Conservation (phyloP, 2,888 invertebrate genomes). For the Candidula unifasciata region DNA sequence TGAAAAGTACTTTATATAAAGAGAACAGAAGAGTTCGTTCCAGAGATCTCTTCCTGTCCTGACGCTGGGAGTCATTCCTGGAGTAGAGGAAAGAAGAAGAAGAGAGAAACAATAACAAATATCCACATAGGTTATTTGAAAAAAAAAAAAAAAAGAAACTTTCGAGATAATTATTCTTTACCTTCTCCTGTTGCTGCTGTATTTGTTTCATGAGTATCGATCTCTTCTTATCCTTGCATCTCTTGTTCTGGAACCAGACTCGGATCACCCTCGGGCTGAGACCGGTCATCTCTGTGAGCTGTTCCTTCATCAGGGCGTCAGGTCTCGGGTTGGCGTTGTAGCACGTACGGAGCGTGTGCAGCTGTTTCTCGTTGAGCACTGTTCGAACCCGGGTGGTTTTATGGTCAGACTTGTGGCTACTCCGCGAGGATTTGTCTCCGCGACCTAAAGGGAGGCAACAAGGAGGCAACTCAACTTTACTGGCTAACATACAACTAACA, state of each 20-base stretch:
- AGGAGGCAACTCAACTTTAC: not conserved
- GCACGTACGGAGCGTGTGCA: slow-evolving; percentile 97
- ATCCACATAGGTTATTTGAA: no score
- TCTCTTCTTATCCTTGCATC: slow-evolving; percentile 81
- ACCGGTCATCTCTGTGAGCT: slow-evolving; percentile 98
- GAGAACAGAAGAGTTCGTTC: no score
- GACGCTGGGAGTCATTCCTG: no score
- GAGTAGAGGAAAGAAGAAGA: no score
- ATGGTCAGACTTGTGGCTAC: slow-evolving; percentile 70
- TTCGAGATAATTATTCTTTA: slow-evolving; percentile 53
- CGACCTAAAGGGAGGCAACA: slow-evolving; percentile 60
- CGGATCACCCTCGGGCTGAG: slow-evolving; percentile 97
- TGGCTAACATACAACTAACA: not conserved
- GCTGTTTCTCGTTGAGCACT: slow-evolving; percentile 98
- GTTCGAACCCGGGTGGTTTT: slow-evolving; percentile 99
- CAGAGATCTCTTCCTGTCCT: no score
- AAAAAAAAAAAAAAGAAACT: not conserved
- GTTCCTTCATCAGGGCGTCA: slow-evolving; percentile 99
- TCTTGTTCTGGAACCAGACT: slow-evolving; percentile 94
- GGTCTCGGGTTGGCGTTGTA: slow-evolving; percentile 98
- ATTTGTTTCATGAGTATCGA: slow-evolving; percentile 97
- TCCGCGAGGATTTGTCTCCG: slow-evolving; percentile 61
- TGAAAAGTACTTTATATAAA: no score
- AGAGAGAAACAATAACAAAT: not conserved
- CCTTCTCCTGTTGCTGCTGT: slow-evolving; percentile 90